Conservation (phyloP, 2,113 vertebrate species). For the Podarcis raffonei region DNA sequence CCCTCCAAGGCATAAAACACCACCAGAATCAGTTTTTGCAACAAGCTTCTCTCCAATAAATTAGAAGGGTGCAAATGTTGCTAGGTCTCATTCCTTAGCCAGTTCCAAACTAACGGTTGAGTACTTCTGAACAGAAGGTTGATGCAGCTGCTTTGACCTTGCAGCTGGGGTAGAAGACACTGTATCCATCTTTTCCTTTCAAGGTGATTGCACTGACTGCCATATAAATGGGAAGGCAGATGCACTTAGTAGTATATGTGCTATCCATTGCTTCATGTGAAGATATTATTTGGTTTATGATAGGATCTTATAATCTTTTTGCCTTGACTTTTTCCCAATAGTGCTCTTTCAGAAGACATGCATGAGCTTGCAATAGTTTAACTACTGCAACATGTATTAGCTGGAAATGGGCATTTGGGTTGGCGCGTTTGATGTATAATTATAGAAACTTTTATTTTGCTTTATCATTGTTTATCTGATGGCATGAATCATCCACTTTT, state of each 20-base stretch:
- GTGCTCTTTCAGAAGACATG: neutral
- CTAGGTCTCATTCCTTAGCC: neutral
- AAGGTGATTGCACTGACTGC: neutral
- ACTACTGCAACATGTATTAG: neutral
- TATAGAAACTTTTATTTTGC: neutral
- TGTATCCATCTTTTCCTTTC: neutral
- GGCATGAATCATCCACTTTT: conserved; percentile 45
- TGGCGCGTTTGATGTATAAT: neutral
- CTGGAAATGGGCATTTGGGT: too few relatives aligned
- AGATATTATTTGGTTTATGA: neutral
- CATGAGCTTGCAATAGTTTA: neutral
- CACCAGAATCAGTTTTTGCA: neutral
- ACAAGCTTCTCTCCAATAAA: neutral
- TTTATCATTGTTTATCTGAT: conserved; percentile 16
- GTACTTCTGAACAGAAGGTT: neutral
- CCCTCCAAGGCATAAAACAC: neutral
- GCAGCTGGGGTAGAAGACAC: neutral
- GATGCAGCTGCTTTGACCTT: neutral
- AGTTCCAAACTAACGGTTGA: neutral
- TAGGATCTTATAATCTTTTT: neutral
- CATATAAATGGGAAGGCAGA: neutral
- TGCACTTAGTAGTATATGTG: neutral
- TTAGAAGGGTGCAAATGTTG: neutral
- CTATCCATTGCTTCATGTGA: neutral
- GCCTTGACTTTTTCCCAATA: neutral